Percentiles rank a stretch among this genome's conserved stretches.
Evolutionary conservation across 2,797 vertebrate genomes (phyloP).

Genomic region (Xerus rutilus): DNA sequence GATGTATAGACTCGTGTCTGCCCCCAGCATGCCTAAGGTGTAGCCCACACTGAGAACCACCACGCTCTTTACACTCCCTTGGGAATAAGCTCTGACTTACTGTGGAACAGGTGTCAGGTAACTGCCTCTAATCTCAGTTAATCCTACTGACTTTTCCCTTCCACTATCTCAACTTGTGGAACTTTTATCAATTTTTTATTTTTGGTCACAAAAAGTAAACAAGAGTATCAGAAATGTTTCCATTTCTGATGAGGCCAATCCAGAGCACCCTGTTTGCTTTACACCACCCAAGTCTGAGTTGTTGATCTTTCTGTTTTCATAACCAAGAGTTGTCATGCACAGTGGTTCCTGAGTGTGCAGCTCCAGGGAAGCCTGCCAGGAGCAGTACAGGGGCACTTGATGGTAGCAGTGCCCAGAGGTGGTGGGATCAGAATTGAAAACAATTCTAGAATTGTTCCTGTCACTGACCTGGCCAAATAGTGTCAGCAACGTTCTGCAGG

Average conservation of each 20-base stretch:
- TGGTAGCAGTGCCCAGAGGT: neutral
- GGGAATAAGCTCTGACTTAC: neutral
- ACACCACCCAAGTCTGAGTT: accelerated
- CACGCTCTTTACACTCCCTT: neutral
- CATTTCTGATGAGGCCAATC: neutral
- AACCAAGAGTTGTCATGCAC: accelerated
- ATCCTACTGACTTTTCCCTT: neutral
- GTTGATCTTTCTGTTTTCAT: neutral
- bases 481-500: accelerated
- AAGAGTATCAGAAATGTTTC: neutral
- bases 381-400: accelerated
- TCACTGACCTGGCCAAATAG: neutral
- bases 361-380: accelerated
- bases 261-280: neutral
- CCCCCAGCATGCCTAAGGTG: accelerated
- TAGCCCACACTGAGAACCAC: accelerated
- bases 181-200: neutral
- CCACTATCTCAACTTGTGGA: neutral
- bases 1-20: neutral
- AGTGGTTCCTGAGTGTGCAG: no score
- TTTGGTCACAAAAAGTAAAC: neutral
- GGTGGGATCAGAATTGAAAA: neutral
- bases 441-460: accelerated
- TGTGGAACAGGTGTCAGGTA: neutral
- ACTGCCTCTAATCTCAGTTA: neutral